Evolutionary conservation across 1,140 invertebrate species (phyloP).

Genomic region (Meloidogyne exigua): DNA sequence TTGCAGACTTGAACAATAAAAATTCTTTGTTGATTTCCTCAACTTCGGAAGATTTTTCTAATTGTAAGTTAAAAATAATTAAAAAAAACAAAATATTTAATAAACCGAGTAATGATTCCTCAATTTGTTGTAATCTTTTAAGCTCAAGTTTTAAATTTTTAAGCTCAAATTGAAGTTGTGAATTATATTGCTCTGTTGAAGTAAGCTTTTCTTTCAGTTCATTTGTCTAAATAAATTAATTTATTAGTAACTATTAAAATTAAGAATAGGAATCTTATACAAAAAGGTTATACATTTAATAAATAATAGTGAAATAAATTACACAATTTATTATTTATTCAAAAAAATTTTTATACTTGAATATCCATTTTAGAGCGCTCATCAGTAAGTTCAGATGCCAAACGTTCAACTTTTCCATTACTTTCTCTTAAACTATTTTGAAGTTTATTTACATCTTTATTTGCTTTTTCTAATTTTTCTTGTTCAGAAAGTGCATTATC

Average conservation of each 20-base stretch:
- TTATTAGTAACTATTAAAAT: too few relatives aligned
- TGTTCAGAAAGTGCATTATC: background rate
- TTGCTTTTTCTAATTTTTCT: background rate
- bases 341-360: background rate
- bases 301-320: too few relatives aligned
- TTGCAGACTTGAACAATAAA: background rate
- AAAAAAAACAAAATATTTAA: background rate
- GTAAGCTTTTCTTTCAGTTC: background rate
- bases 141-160: constrained; percentile 20
- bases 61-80: background rate
- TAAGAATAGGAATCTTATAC: too few relatives aligned
- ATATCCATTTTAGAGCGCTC: background rate
- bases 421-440: background rate
- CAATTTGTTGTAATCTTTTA: constrained; percentile 5
- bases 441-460: background rate
- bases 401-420: background rate
- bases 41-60: background rate
- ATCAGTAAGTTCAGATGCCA: background rate
- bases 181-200: background rate
- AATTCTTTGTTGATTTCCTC: background rate
- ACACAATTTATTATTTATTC: too few relatives aligned
- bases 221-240: background rate
- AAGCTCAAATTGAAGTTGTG: constrained; percentile 13
- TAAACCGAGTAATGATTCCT: background rate
- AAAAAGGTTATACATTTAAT: too few relatives aligned